Percentiles rank a stretch among this genome's conserved stretches.
phyloP scores from a whole-genome alignment of 2,888 invertebrate species.

The Timema podura region DNA sequence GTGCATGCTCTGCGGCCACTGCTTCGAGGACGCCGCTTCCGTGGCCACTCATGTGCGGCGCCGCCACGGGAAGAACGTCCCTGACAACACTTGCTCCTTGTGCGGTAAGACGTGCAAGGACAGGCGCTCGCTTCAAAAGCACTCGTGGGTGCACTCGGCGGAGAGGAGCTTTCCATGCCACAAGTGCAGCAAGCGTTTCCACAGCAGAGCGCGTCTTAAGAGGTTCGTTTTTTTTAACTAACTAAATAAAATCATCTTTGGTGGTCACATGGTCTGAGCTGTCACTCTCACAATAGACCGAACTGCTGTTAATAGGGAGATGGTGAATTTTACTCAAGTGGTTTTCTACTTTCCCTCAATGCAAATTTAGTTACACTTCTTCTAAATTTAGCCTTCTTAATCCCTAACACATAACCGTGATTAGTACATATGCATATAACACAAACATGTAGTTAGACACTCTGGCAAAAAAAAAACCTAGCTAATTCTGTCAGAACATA shows the following conservation, averaged over 20 bases:
- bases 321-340: too few relatives aligned
- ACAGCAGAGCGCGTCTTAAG: conserved; percentile 58
- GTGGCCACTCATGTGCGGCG: conserved; percentile 60
- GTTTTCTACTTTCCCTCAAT: too few relatives aligned
- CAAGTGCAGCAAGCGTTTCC: conserved; percentile 66
- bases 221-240: conserved; percentile 38
- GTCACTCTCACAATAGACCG: too few relatives aligned
- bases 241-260: conserved; percentile 18
- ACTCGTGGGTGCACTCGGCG: conserved; percentile 64
- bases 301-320: too few relatives aligned
- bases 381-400: too few relatives aligned
- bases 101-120: conserved; percentile 68
- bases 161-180: conserved; percentile 61
- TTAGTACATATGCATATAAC: too few relatives aligned
- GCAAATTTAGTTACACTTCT: too few relatives aligned
- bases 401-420: too few relatives aligned
- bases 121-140: conserved; percentile 60
- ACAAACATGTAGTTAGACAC: too few relatives aligned
- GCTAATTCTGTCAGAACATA: too few relatives aligned
- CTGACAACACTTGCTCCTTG: conserved; percentile 60
- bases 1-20: conserved; percentile 62
- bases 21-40: conserved; percentile 57
- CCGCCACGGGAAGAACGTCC: conserved; percentile 57
- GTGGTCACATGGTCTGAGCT: neutral
- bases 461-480: too few relatives aligned